Evolutionary conservation across 2,113 vertebrate genomes (phyloP).

Genomic region (Hyaena hyaena): DNA sequence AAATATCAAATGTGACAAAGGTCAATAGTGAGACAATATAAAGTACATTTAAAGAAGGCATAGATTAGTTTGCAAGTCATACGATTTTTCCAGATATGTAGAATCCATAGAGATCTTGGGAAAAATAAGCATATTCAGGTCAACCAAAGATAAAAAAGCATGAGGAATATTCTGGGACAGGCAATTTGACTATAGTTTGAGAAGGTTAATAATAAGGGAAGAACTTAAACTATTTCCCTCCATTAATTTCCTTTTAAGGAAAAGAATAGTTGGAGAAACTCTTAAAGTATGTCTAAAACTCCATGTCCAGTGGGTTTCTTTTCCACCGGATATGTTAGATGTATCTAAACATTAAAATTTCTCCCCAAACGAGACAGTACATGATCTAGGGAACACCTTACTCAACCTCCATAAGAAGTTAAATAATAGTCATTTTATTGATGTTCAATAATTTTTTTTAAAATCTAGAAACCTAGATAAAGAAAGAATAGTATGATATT

Average conservation of each 20-base stretch:
- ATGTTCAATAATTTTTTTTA: not conserved
- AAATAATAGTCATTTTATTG: not conserved
- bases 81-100: not conserved
- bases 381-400: not conserved
- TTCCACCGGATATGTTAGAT: not conserved
- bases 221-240: not conserved
- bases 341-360: not conserved
- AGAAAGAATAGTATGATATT: not conserved
- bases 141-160: not conserved
- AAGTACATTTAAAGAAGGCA: not conserved
- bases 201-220: not conserved
- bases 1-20: not conserved
- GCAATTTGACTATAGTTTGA: not conserved
- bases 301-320: not conserved
- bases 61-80: not conserved
- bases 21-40: not conserved
- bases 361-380: not conserved
- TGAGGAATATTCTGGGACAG: not conserved
- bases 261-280: not conserved
- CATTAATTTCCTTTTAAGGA: not conserved
- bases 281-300: not conserved
- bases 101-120: not conserved
- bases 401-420: not conserved
- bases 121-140: not conserved
- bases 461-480: not conserved